Percentiles rank a stretch among this genome's conserved stretches.
These are phyloP conservation scores for Hoplostethus mediterraneus DNA, from an alignment of 2,797 vertebrate species.

Conservation along the genomic window DNA sequence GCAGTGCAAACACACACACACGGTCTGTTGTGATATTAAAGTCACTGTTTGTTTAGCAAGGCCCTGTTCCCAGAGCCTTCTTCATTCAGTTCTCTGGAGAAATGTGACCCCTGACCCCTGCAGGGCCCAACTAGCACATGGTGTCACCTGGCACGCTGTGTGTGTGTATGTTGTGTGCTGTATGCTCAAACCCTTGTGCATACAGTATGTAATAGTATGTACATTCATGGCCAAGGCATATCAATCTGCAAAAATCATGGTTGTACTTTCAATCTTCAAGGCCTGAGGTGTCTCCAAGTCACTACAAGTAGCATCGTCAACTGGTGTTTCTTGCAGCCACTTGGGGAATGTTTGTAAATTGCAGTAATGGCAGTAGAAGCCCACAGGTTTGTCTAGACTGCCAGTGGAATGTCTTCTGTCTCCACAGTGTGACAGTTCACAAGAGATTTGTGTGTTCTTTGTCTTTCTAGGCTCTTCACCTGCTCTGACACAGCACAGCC, in stretches of 20 bases:
- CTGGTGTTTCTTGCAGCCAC: slow-evolving; percentile 37
- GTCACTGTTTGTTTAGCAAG: slow-evolving; percentile 71
- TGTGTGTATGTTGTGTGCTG: neutral
- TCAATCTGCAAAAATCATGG: neutral
- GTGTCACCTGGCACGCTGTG: slow-evolving; percentile 45
- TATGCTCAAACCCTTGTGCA: neutral
- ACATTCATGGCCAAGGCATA: neutral
- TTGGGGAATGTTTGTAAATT: slow-evolving; percentile 70
- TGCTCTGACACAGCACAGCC: slow-evolving; percentile 24
- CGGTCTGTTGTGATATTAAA: slow-evolving; percentile 69
- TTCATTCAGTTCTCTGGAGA: slow-evolving; percentile 57
- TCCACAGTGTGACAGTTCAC: slow-evolving; percentile 48
- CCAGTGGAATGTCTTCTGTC: slow-evolving; percentile 73
- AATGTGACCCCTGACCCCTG: slow-evolving; percentile 64
- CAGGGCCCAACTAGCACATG: slow-evolving; percentile 33
- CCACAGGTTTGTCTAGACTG: slow-evolving; percentile 74
- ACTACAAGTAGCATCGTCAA: slow-evolving; percentile 22
- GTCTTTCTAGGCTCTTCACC: slow-evolving; percentile 62
- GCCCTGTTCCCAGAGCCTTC: slow-evolving; percentile 70
- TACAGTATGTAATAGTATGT: neutral
- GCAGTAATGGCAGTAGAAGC: slow-evolving; percentile 70
- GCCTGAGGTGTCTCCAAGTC: slow-evolving; percentile 1
- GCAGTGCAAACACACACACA: slow-evolving; percentile 62
- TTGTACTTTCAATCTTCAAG: neutral
- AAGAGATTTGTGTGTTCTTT: slow-evolving; percentile 50